Evolutionary conservation across 2,113 vertebrate genomes (phyloP), one percentile per base, ranked within the genome.

Genomic region (Ahaetulla prasina): DNA sequence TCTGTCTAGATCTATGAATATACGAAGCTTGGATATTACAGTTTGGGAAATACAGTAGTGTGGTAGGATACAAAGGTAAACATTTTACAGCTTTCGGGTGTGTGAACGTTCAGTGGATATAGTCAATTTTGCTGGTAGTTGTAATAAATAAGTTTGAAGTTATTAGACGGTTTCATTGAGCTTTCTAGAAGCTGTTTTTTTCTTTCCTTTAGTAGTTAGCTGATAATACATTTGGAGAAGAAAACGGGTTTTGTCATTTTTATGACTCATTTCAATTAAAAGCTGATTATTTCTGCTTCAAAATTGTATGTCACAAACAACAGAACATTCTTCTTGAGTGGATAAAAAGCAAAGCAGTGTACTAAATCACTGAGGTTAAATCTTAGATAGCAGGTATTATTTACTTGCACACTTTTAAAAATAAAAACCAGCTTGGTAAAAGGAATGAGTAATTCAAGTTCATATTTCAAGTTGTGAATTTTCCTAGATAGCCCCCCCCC

Each of bases 261-360:
- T 43, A 89, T n/a, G 86, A 86, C 90, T 20, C 12, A 55, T 89
- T 92, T 47, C 80, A 89, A 74, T 89, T 89, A 92, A 89, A 4
- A 55, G n/a, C 25, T 86, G 49, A 68, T 85, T 68, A 89, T 89
- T 92, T 89, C 90, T 53, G 90, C 54, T 86, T 68, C 49, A 63
- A 55, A 91, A 87, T n/a, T 49, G 25, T 63, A 20, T 47, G 52
- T 22, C 2, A 43, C 74, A 89, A 91, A 91, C 8, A 18, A 18
- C 45, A 88, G 57, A 89, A 45, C 35, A 30, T 89, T 39, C 60
- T 49, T 89, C 30, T 53, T 86, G 54, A 54, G 39, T 87, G 63
- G 39, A 60, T 52, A 88, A 20, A 57, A 47, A 91, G 47, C 18
- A 57, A 91, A 47, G 35, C 87, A 89, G 47, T 90, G 47, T 53